A percentile compares a stretch with the other conserved stretches of the same genome.
Evolutionary conservation across 2,888 invertebrate species (phyloP).

Genomic region (Chrysolina haemoptera): DNA sequence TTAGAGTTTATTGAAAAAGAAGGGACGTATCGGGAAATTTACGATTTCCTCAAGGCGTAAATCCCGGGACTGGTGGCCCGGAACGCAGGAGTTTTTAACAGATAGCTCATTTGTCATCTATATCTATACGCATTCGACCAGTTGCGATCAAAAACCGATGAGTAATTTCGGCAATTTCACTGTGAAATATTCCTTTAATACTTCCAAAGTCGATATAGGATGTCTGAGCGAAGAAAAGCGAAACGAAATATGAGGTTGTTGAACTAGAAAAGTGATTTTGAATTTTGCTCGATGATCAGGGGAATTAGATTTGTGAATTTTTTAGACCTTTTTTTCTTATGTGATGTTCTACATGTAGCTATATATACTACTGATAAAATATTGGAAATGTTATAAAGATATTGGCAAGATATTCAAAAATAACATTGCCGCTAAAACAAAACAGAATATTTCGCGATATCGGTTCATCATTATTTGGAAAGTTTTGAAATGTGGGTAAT

Average conservation of each 20-base stretch:
- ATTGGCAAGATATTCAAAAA: no score
- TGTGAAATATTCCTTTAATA: constrained; percentile 16
- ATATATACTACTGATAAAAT: no score
- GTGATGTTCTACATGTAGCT: no score
- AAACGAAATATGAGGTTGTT: background rate
- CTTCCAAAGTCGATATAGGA: background rate
- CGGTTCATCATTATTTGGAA: no score
- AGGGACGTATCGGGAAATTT: constrained; percentile 63
- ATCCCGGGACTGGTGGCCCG: constrained; percentile 65
- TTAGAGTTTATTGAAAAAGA: constrained; percentile 65
- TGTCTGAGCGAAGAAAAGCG: background rate
- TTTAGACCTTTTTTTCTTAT: no score
- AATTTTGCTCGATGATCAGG: background rate
- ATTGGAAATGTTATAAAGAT: no score
- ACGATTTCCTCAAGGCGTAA: constrained; percentile 66
- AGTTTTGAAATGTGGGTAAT: no score
- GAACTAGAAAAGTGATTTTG: background rate
- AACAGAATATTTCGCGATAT: no score
- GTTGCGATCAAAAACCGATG: constrained; percentile 60
- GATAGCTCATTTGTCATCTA: constrained; percentile 67
- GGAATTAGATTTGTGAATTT: no score
- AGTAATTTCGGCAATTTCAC: constrained; percentile 56
- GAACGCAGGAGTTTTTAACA: constrained; percentile 67
- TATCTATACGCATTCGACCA: constrained; percentile 61
- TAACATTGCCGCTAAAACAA: no score